phyloP scores from a whole-genome alignment of 2,888 invertebrate genomes.

The Andrena hattorfiana region DNA sequence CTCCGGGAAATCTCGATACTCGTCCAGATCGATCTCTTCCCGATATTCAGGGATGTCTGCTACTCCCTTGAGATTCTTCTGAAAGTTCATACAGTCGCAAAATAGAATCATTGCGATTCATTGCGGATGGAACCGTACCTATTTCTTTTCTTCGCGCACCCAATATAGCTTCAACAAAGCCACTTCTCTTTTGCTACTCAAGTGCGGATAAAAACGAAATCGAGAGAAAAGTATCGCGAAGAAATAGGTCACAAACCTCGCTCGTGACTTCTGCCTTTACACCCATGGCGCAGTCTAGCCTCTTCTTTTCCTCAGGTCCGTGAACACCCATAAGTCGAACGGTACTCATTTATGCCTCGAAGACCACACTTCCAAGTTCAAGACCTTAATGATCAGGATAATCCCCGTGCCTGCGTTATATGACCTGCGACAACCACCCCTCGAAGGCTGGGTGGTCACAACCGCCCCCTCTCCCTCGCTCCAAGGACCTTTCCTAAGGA shows the following conservation, averaged over 20 bases:
- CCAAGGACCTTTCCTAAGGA: slow-evolving; percentile 15
- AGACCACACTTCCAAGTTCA: slow-evolving; percentile 1
- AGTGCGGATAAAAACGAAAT: background rate
- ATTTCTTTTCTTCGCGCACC: too few species aligned
- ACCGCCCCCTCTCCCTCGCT: background rate
- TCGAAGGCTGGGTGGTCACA: background rate
- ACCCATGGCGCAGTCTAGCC: background rate
- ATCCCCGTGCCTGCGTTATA: slow-evolving; percentile 42
- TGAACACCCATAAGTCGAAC: slow-evolving; percentile 12
- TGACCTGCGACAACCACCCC: slow-evolving; percentile 20
- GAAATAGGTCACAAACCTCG: slow-evolving; percentile 12
- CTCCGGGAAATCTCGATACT: slow-evolving; percentile 57
- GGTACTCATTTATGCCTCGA: background rate
- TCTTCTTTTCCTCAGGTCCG: background rate
- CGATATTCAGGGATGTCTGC: slow-evolving; percentile 49
- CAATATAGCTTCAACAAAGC: too few species aligned
- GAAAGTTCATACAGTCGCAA: background rate
- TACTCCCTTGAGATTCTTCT: slow-evolving; percentile 7
- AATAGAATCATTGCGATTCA: background rate
- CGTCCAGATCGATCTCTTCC: slow-evolving; percentile 5
- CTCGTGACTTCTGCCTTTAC: background rate
- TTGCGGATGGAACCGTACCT: background rate
- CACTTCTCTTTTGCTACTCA: background rate
- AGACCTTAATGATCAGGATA: slow-evolving; percentile 37
- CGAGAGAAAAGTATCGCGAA: background rate